Evolutionary conservation across 2,113 vertebrate genomes (phyloP).

Genomic region (Chiloscyllium plagiosum): DNA sequence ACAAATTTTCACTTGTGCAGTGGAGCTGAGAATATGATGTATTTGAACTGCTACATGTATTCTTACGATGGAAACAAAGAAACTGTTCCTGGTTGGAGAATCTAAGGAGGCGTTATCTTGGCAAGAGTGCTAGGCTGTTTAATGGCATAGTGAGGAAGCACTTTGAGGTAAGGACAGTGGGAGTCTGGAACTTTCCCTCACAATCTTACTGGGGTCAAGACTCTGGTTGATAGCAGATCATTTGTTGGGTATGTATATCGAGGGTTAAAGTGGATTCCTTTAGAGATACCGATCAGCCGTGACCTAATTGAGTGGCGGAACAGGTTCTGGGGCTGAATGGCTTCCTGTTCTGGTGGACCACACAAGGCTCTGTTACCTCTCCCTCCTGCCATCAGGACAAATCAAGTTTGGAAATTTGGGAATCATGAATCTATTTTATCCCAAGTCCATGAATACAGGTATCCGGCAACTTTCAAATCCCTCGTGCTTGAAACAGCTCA

Average conservation of each 20-base stretch:
- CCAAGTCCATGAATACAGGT: neutral
- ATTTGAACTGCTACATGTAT: neutral
- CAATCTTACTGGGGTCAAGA: neutral
- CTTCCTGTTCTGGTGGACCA: no score
- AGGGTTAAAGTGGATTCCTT: neutral
- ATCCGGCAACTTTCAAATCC: no score
- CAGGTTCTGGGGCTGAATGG: no score
- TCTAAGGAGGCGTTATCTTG: no score
- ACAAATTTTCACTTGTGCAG: neutral
- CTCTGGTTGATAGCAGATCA: neutral
- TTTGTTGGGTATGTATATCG: neutral
- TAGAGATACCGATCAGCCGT: neutral
- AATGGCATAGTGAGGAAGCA: no score
- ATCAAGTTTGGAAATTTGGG: no score
- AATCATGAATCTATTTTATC: neutral
- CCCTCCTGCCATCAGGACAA: no score
- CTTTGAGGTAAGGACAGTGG: no score
- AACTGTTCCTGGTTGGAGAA: neutral
- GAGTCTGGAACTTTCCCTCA: no score
- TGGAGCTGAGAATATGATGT: neutral
- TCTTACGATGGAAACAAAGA: neutral
- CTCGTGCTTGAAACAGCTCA: no score
- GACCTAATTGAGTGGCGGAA: neutral
- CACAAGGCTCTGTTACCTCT: no score
- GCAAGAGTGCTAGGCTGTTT: no score